Conservation (phyloP, 2,888 invertebrate genomes). For the Hemaris fuciformis region DNA sequence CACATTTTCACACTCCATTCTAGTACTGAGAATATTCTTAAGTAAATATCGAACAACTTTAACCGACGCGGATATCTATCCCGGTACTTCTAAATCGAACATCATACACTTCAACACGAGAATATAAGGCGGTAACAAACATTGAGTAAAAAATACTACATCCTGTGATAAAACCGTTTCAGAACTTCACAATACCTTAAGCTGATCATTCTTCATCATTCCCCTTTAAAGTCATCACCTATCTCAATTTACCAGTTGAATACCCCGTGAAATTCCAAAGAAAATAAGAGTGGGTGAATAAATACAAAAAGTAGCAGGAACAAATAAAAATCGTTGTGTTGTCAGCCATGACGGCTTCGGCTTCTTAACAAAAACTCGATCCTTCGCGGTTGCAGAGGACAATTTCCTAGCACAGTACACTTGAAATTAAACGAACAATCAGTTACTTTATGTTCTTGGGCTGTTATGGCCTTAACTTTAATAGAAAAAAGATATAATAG, state of each 20-base stretch:
- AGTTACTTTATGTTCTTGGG: neutral
- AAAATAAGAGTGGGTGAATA: neutral
- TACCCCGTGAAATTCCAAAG: constrained; percentile 8
- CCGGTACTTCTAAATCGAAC: no score
- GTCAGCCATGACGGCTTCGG: constrained; percentile 1
- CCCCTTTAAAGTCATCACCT: neutral
- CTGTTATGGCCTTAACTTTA: no score
- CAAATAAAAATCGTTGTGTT: neutral
- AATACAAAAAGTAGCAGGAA: neutral
- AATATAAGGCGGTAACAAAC: no score
- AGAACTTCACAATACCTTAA: no score
- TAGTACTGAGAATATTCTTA: no score
- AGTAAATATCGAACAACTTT: no score
- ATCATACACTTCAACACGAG: no score
- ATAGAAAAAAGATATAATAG: no score
- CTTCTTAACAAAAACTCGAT: constrained; percentile 12
- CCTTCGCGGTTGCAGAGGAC: constrained; percentile 8
- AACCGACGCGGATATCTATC: no score
- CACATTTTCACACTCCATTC: no score
- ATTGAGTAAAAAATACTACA: no score
- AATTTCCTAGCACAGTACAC: neutral
- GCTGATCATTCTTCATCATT: neutral
- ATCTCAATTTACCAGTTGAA: neutral
- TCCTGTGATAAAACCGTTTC: no score
- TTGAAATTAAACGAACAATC: neutral